Evolutionary conservation across 2,113 vertebrate species (phyloP).

Genomic region (Pogonocichla stellata): DNA sequence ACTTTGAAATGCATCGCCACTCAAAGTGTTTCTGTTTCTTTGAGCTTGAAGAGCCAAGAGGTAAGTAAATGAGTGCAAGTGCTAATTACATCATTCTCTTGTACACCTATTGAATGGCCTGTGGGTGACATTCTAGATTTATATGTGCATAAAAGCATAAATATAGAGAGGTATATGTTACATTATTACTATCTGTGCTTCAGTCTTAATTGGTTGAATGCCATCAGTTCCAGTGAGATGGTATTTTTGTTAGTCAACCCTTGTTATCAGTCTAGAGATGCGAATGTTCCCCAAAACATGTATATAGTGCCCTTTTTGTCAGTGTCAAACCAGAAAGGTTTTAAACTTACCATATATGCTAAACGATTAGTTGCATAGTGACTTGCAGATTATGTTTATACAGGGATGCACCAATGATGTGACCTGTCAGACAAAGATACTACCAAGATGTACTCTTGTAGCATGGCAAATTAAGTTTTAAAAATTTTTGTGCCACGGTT

Average conservation of each 20-base stretch:
- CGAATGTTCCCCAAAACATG: not conserved
- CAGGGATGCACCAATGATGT: not conserved
- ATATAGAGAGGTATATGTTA: not conserved
- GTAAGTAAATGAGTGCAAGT: not conserved
- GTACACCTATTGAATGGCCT: not conserved
- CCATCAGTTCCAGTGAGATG: not conserved
- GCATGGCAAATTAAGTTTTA: not conserved
- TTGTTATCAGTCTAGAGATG: not conserved
- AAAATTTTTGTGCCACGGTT: not conserved
- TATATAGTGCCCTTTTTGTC: not conserved
- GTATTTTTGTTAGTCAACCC: not conserved
- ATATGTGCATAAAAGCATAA: not conserved
- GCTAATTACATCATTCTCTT: not conserved
- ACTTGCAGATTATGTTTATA: not conserved
- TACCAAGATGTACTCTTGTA: not conserved
- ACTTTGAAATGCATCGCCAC: not conserved
- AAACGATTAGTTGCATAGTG: not conserved
- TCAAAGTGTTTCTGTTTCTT: not conserved
- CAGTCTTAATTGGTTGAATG: not conserved
- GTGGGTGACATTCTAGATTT: not conserved
- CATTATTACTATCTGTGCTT: not conserved
- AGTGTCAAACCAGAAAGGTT: not conserved
- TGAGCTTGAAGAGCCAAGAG: not conserved
- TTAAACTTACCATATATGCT: not conserved
- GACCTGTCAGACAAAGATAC: not conserved